Conservation (phyloP, 2,797 vertebrate species). For the Phrynocephalus vlangalii region DNA sequence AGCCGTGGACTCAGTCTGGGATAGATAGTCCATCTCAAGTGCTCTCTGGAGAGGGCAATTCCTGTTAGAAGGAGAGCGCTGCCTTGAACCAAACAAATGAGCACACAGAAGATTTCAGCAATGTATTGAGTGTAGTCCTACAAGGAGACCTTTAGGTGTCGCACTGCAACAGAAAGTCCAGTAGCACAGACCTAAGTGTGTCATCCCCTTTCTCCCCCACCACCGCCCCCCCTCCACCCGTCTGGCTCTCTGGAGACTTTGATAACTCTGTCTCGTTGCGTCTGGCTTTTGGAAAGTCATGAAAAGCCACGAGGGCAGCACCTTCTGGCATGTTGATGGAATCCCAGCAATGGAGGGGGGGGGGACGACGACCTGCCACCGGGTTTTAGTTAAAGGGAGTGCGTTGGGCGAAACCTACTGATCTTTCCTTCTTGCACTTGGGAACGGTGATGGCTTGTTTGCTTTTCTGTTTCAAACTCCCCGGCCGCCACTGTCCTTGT, state of each 20-base stretch:
- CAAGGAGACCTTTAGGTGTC: constrained; percentile 57
- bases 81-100: fast-evolving
- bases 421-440: not conserved
- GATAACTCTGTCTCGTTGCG: constrained; percentile 34
- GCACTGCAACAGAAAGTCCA: constrained; percentile 35
- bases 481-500: not conserved
- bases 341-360: not conserved
- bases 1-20: not conserved
- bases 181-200: not conserved
- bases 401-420: fast-evolving
- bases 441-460: not conserved
- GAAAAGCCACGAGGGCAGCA: not conserved
- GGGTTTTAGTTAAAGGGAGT: fast-evolving
- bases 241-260: not conserved
- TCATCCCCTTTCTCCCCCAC: not conserved
- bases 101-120: not conserved
- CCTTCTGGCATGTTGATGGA: constrained; percentile 7
- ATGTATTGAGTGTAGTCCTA: fast-evolving
- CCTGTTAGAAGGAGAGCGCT: not conserved
- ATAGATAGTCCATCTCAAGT: not conserved
- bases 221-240: not conserved
- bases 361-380: constrained; percentile 11
- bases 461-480: fast-evolving
- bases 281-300: constrained; percentile 10
- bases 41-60: not conserved